phyloP scores from a whole-genome alignment of 2,888 invertebrate genomes.

The Tinea trinotella region DNA sequence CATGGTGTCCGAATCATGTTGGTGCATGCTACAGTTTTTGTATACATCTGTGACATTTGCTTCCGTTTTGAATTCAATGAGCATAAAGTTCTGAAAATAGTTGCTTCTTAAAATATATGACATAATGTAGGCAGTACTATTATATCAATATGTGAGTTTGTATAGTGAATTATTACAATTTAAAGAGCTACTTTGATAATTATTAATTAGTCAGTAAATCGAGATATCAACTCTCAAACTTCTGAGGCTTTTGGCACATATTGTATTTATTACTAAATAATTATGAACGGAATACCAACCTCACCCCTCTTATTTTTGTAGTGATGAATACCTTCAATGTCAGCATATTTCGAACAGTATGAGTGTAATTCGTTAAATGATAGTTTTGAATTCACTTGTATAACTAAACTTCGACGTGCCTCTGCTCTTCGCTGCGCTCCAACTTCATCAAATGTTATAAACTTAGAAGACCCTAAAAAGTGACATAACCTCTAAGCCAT shows the following conservation, averaged over 20 bases:
- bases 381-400: constrained; percentile 82
- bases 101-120: no score
- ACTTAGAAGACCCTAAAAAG: constrained; percentile 41
- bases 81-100: constrained; percentile 78
- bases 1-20: constrained; percentile 71
- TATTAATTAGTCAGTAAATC: no score
- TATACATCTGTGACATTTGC: constrained; percentile 69
- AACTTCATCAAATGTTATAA: constrained; percentile 66
- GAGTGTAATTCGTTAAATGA: constrained; percentile 77
- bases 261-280: background rate
- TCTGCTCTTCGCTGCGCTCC: constrained; percentile 73
- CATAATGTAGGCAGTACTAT: no score
- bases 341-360: constrained; percentile 79
- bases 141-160: no score
- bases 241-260: no score
- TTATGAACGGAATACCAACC: constrained; percentile 32
- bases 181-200: no score
- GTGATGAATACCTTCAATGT: constrained; percentile 76
- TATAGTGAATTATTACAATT: no score
- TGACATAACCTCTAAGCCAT: constrained; percentile 45
- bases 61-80: constrained; percentile 78
- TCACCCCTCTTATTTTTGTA: constrained; percentile 67
- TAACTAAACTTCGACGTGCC: constrained; percentile 79
- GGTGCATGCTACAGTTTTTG: constrained; percentile 67
- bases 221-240: no score